These are phyloP conservation scores for Lasioglossum villosulum DNA, from an alignment of 2,888 invertebrate genomes.

Conservation along the genomic window DNA sequence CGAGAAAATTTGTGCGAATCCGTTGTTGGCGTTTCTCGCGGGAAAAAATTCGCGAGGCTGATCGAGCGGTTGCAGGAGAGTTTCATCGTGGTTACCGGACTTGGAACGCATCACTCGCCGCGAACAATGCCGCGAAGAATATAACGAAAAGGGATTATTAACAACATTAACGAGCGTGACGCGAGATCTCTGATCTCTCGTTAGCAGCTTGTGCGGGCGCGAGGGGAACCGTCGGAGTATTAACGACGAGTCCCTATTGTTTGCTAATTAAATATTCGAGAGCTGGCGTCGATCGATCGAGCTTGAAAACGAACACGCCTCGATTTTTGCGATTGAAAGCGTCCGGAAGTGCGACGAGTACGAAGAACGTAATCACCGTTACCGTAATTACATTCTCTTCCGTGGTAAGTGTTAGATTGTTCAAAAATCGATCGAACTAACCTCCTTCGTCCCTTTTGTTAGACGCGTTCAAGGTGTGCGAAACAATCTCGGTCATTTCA, in stretches of 20 bases:
- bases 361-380: too few species aligned
- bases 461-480: background rate
- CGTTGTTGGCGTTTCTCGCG: background rate
- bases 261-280: slow-evolving; percentile 37
- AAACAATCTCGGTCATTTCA: background rate
- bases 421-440: background rate
- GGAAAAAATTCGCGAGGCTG: background rate
- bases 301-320: background rate
- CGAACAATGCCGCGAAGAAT: slow-evolving; percentile 8
- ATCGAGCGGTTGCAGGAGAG: background rate
- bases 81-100: background rate
- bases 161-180: slow-evolving; percentile 16
- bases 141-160: slow-evolving; percentile 15
- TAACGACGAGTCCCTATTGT: background rate
- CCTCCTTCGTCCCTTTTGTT: background rate
- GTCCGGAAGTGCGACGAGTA: background rate
- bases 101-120: background rate
- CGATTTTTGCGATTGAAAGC: background rate
- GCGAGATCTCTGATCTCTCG: slow-evolving; percentile 17
- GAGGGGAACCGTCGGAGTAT: background rate
- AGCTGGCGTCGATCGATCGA: background rate
- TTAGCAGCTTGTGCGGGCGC: background rate
- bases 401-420: background rate
- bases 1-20: background rate
- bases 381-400: background rate